phyloP scores from a whole-genome alignment of 2,888 invertebrate species.

The Tachystola acroxantha region DNA sequence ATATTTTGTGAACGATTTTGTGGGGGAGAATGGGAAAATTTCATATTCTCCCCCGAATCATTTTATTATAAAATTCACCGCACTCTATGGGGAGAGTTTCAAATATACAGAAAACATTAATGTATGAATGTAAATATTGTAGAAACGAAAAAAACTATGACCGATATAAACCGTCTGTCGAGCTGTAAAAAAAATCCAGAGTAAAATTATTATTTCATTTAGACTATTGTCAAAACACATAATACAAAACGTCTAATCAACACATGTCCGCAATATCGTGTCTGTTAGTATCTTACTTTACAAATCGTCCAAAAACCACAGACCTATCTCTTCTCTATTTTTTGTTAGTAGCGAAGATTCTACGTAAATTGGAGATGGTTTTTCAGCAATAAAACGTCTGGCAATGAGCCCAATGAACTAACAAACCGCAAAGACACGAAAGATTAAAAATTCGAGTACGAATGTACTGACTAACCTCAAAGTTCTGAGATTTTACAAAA shows the following conservation, averaged over 20 bases:
- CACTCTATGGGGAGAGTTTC: too few species aligned
- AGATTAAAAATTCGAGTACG: slow-evolving; percentile 2
- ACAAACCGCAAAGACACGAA: slow-evolving; percentile 12
- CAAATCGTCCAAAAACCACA: background rate
- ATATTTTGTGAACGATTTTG: too few species aligned
- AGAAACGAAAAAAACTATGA: too few species aligned
- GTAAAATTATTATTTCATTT: background rate
- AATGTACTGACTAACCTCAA: background rate
- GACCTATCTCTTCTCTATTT: background rate
- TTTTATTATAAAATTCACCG: too few species aligned
- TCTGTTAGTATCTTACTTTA: background rate
- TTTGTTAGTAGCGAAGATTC: background rate
- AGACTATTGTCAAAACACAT: background rate
- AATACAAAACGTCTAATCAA: background rate
- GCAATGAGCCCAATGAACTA: slow-evolving; percentile 18
- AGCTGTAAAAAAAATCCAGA: background rate
- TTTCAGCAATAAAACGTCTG: slow-evolving; percentile 16
- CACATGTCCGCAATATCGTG: background rate
- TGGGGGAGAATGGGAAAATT: too few species aligned
- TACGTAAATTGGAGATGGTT: slow-evolving; percentile 6
- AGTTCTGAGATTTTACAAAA: too few species aligned
- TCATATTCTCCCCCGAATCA: too few species aligned
- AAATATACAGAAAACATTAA: too few species aligned
- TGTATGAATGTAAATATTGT: too few species aligned
- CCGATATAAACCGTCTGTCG: too few species aligned